Conservation (phyloP, 2,888 invertebrate species). For the Erpobdella octoculata region DNA sequence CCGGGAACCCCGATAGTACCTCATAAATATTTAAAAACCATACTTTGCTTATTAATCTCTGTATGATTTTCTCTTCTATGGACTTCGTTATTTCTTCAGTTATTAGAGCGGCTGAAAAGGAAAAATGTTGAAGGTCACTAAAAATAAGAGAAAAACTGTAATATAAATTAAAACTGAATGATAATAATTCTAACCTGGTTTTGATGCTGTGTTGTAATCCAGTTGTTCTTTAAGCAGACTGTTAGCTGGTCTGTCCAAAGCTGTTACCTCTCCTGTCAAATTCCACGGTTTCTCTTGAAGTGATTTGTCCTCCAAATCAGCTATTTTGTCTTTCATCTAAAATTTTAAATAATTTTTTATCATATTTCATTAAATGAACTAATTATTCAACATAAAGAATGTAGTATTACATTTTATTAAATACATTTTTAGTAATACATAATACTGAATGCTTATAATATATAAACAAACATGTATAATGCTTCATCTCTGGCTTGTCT, state of each 20-base stretch:
- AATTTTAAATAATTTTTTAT: background rate
- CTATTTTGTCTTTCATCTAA: constrained; percentile 50
- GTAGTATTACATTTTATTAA: no score
- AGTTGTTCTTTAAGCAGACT: constrained; percentile 83
- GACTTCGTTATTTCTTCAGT: constrained; percentile 80
- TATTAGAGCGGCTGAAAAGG: constrained; percentile 67
- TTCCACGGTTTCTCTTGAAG: constrained; percentile 85
- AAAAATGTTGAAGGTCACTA: background rate
- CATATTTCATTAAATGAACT: background rate
- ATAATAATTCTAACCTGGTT: constrained; percentile 56
- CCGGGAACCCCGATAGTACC: no score
- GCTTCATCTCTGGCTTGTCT: no score
- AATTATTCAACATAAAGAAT: background rate
- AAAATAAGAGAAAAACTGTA: background rate
- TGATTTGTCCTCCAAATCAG: constrained; percentile 52
- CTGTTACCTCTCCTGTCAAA: constrained; percentile 78
- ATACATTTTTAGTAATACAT: no score
- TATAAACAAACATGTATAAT: no score
- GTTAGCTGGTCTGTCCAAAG: constrained; percentile 73
- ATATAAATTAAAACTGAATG: background rate
- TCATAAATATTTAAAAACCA: no score
- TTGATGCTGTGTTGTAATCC: constrained; percentile 74
- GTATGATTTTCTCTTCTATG: constrained; percentile 81
- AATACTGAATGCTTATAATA: no score
- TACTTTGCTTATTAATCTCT: constrained; percentile 73